These are phyloP conservation scores for Schizopygopsis pylzovi DNA, from an alignment of 2,797 vertebrate species.

Conservation along the genomic window DNA sequence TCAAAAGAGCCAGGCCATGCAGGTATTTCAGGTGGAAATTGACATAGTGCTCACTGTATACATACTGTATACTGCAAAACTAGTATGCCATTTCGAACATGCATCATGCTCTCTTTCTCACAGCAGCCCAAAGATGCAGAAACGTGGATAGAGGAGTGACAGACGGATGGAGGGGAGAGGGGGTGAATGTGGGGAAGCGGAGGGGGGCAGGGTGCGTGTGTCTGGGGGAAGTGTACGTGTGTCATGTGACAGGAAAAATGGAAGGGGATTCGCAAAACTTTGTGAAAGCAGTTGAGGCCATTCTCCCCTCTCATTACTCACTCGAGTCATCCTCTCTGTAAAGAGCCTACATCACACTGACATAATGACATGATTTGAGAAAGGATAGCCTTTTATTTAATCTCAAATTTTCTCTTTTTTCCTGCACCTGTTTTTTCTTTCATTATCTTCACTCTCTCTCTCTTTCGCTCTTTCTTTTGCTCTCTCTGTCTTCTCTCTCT, in stretches of 20 bases:
- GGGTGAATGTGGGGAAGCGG: slow-evolving; percentile 52
- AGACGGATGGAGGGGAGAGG: slow-evolving; percentile 35
- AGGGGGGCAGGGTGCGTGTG: slow-evolving; percentile 29
- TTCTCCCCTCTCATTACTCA: slow-evolving; percentile 79
- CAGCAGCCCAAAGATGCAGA: slow-evolving; percentile 70
- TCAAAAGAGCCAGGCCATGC: not conserved
- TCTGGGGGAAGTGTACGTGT: slow-evolving; percentile 66
- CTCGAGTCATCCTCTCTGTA: slow-evolving; percentile 78
- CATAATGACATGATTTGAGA: slow-evolving; percentile 75
- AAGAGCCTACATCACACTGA: slow-evolving; percentile 76
- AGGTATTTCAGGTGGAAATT: not conserved
- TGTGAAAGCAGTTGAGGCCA: slow-evolving; percentile 76
- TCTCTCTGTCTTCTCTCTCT: slow-evolving; percentile 83
- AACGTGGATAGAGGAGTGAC: slow-evolving; percentile 55
- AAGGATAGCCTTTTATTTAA: slow-evolving; percentile 91
- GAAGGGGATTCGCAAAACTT: slow-evolving; percentile 68
- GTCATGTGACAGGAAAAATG: slow-evolving; percentile 65
- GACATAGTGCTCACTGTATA: not conserved
- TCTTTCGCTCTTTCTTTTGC: slow-evolving; percentile 75
- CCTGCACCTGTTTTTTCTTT: slow-evolving; percentile 94
- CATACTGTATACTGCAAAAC: not conserved
- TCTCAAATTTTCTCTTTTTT: slow-evolving; percentile 95
- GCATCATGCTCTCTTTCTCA: slow-evolving; percentile 52
- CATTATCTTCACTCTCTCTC: slow-evolving; percentile 83
- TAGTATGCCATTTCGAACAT: slow-evolving; percentile 47